Evolutionary conservation across 2,888 invertebrate genomes (phyloP), one percentile per base, ranked within the genome.

Genomic region (Drosophila limbata): DNA sequence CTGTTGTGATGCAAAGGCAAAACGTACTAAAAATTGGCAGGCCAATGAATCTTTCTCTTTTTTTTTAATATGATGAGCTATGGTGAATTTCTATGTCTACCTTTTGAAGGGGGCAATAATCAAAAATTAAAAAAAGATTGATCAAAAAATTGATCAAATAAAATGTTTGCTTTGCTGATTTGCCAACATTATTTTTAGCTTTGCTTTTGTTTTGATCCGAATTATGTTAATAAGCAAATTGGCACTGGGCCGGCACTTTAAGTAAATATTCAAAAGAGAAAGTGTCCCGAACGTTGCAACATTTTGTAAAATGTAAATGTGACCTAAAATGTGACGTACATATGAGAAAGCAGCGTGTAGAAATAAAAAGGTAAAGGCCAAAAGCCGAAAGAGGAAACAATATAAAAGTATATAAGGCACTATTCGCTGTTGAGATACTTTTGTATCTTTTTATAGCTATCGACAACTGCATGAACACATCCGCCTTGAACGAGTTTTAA

Each of bases 201-300:
- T 40, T 56, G 69, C 40, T 37, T 64, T 78, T 74, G 65, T 73
- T 76, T 77, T 73, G 64, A 65, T 69, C 28, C 52, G 50, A 61
- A 64, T 50, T 53, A 72, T 56, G 77, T 53, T 73, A 73, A 76
- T 60, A 60, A 51, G 48, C 44, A 2, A 37, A 6, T 33, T 21
- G 64, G 40, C 59, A 10, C 44, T 37, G 48, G 50, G 21, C 40
- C 31, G 48, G 60, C 62, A 55, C 11, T 53, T 45, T 47, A 48
- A 31, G 50, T 37, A 39, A 28, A 53, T 39, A 67, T 51, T 45
- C 69, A 81, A 84, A 84, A 84, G 87, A 84, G 84, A 84, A 84
- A 84, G 84, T 84, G 80, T 82, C 80, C 67, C 70, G 66, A 78
- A 56, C 69, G 56, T 67, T 79, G 72, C 70, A 79, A 61, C 69